These are phyloP conservation scores for Brachypteracias leptosomus DNA, from an alignment of 2,113 vertebrate genomes.

Conservation along the genomic window DNA sequence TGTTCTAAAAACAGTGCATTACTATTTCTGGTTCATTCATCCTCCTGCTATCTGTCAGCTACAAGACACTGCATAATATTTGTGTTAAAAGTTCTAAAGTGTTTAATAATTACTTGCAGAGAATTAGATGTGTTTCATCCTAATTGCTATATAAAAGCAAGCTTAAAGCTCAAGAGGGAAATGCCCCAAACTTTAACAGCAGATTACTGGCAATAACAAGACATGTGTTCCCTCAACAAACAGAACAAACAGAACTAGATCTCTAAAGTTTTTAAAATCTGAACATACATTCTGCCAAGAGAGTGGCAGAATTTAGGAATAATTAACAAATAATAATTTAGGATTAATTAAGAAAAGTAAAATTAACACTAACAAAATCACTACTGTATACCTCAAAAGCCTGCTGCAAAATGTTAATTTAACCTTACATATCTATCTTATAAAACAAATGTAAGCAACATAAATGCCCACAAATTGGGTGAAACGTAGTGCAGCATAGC, in stretches of 20 bases:
- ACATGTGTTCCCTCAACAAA: neutral
- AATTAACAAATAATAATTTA: neutral
- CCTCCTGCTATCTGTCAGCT: neutral
- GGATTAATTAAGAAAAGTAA: neutral
- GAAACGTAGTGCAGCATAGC: neutral
- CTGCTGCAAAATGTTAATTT: neutral
- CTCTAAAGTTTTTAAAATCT: neutral
- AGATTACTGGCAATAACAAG: neutral
- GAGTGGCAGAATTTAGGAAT: neutral
- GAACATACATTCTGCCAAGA: neutral
- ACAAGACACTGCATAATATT: neutral
- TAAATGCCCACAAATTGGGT: neutral
- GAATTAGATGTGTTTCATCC: neutral
- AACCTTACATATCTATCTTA: neutral
- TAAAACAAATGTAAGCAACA: neutral
- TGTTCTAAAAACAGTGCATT: neutral
- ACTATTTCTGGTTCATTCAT: neutral
- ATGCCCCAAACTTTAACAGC: neutral
- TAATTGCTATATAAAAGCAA: neutral
- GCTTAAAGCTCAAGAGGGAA: neutral
- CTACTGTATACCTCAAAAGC: neutral
- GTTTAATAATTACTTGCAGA: constrained; percentile 18
- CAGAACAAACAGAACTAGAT: neutral
- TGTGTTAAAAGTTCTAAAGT: neutral
- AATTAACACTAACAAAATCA: neutral